These are phyloP conservation scores for Morone saxatilis DNA, from an alignment of 2,113 vertebrate species.

Conservation along the genomic window DNA sequence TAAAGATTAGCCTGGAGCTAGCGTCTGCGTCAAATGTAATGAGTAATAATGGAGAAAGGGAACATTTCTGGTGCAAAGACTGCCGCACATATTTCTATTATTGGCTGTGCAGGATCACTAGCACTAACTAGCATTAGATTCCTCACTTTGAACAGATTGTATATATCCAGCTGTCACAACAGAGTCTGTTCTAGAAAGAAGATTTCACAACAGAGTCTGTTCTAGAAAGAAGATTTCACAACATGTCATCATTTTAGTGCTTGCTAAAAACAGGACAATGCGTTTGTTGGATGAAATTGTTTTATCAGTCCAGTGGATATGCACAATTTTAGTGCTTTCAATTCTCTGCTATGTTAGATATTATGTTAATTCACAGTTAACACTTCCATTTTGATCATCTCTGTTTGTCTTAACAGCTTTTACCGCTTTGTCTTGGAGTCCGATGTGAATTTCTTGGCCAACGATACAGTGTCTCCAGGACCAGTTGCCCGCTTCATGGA, in stretches of 20 bases:
- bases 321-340: background rate
- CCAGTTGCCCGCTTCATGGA: constrained; percentile 92
- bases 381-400: background rate
- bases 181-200: constrained; percentile 40
- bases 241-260: constrained; percentile 62
- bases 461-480: constrained; percentile 85
- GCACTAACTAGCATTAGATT: constrained; percentile 57
- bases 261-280: constrained; percentile 30
- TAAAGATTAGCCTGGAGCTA: constrained; percentile 55
- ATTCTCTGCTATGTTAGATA: background rate
- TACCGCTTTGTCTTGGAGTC: constrained; percentile 95
- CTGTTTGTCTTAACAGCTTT: constrained; percentile 85
- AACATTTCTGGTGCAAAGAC: constrained; percentile 29
- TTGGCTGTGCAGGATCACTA: constrained; percentile 49
- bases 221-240: constrained; percentile 56
- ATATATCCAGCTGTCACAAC: constrained; percentile 65
- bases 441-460: constrained; percentile 86
- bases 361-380: background rate
- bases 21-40: constrained; percentile 21
- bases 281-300: constrained; percentile 32
- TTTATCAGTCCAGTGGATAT: constrained; percentile 13
- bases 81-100: constrained; percentile 39
- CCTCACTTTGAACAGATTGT: constrained; percentile 64
- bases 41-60: constrained; percentile 42
- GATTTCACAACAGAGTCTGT: constrained; percentile 53